Evolutionary conservation across 2,113 vertebrate genomes (phyloP).

Genomic region (Sialia sialis): DNA sequence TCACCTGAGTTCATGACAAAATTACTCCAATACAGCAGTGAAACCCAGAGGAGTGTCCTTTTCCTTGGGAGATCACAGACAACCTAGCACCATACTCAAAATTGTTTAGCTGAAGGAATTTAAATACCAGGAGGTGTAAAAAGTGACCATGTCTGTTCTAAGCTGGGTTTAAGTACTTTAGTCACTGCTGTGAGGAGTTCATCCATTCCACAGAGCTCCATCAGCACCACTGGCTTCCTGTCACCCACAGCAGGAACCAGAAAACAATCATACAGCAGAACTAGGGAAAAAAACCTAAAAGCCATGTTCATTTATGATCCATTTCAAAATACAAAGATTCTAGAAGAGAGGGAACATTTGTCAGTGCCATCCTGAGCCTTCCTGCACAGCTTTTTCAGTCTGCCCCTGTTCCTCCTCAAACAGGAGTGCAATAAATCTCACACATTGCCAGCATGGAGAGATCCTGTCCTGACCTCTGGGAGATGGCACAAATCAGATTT

Average conservation of each 20-base stretch:
- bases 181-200: not conserved
- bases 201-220: not conserved
- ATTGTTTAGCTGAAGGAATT: not conserved
- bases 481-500: not conserved
- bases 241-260: not conserved
- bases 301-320: not conserved
- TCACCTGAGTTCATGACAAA: not conserved
- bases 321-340: not conserved
- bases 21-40: not conserved
- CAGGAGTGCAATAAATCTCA: not conserved
- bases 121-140: not conserved
- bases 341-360: not conserved
- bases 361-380: not conserved
- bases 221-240: not conserved
- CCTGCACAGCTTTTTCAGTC: not conserved
- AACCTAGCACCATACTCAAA: not conserved
- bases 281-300: not conserved
- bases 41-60: not conserved
- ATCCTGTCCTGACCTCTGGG: not conserved
- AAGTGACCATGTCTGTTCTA: not conserved
- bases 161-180: not conserved
- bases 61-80: not conserved
- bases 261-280: not conserved
- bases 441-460: not conserved
- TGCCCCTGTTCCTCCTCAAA: not conserved